Conservation (phyloP, 1,140 invertebrate species). For the Brachionus rotundiformis region DNA sequence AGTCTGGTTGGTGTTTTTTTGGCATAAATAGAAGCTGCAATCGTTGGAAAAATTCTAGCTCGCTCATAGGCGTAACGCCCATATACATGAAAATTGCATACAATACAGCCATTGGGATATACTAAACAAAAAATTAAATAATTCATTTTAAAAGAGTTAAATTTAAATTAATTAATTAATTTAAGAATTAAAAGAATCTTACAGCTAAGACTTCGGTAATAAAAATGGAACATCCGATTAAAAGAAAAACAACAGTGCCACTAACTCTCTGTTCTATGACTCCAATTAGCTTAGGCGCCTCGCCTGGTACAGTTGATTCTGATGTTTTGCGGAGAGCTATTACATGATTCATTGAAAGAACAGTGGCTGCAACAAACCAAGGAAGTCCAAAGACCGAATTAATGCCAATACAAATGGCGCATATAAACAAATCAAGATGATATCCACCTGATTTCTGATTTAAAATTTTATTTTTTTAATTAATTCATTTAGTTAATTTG, state of each 20-base stretch:
- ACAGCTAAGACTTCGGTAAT: slow-evolving; percentile 27
- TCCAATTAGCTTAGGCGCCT: slow-evolving; percentile 92
- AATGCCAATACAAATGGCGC: slow-evolving; percentile 83
- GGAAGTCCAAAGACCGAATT: slow-evolving; percentile 91
- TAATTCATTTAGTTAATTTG: neutral
- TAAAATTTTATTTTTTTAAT: neutral
- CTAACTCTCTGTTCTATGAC: slow-evolving; percentile 86
- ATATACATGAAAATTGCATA: slow-evolving; percentile 99
- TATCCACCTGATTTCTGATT: slow-evolving; percentile 86
- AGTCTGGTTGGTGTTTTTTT: slow-evolving; percentile 96
- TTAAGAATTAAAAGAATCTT: neutral
- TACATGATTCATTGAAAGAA: slow-evolving; percentile 96
- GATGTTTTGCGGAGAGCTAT: slow-evolving; percentile 94
- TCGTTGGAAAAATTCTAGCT: slow-evolving; percentile 86
- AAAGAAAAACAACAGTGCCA: slow-evolving; percentile 88
- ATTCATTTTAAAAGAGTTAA: no score
- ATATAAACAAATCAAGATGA: slow-evolving; percentile 89
- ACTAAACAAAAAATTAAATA: slow-evolving; percentile 60
- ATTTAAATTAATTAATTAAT: no score
- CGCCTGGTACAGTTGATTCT: slow-evolving; percentile 92
- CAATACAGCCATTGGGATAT: slow-evolving; percentile 83
- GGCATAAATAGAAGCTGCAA: slow-evolving; percentile 96
- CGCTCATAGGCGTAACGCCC: slow-evolving; percentile 92
- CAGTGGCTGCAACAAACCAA: slow-evolving; percentile 93
- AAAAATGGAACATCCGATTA: slow-evolving; percentile 66